Evolutionary conservation across 2,888 invertebrate genomes (phyloP), one percentile per base, ranked within the genome.

Genomic region (Dione juno): DNA sequence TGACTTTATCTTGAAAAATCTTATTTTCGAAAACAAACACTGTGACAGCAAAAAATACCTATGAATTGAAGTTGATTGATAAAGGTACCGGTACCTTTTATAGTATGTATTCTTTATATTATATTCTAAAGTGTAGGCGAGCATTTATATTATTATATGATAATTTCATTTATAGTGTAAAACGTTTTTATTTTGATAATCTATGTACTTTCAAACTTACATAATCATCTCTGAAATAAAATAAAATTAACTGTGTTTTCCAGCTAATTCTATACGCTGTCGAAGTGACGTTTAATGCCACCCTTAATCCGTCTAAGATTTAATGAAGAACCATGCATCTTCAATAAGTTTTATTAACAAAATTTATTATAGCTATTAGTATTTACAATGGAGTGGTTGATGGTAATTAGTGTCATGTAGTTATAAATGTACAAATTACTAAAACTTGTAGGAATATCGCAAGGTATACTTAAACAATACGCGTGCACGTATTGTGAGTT

Each of bases 401-500:
- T 69, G 35, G 76, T 74, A 76, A 78, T 77, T 78, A 73, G 74
- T 76, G 78, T 76, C 71, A 66, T 71, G 74, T 70, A 73, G 65
- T 77, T 76, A 77, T 74, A 73, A 76, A 75, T 68, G 69, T 76
- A 73, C 65, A 73, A 71, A 73, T 76, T 78, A 70, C 76, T 77
- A 64, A 81, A 82, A 81, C 79, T 80, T 81, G 79, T 81, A 78
- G 81, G 81, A 81, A 82, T 84, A 87, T 86, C 85, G 86, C 84
- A 86, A 85, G 85, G 85, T 82, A 81, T n/a, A 84, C 84, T 80
- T 85, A 86, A 69, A 61, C 61, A 58, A 59, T 61, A 61, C 85
- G 85, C 86, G 87, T 84, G 87, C 87, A 86, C 86, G 86, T 88
- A 88, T 88, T 90, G 87, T 85, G 81, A 81, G 81, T 85, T 89